phyloP scores from a whole-genome alignment of 2,113 vertebrate species.

The Lophochroa leadbeateri region DNA sequence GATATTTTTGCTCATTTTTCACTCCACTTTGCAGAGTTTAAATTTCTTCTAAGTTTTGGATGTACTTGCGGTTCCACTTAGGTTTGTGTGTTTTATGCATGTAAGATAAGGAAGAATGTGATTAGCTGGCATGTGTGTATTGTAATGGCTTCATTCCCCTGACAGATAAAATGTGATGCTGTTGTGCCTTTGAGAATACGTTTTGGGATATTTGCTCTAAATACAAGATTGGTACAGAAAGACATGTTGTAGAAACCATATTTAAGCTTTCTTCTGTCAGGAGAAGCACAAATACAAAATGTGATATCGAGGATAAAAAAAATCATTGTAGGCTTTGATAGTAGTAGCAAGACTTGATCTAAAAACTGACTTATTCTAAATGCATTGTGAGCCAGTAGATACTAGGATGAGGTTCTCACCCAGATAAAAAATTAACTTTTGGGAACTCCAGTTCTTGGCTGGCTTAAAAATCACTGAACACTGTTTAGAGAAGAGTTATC shows the following conservation, averaged over 20 bases:
- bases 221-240: not conserved
- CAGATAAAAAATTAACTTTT: not conserved
- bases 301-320: not conserved
- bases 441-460: not conserved
- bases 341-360: not conserved
- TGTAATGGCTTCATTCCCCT: not conserved
- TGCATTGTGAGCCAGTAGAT: not conserved
- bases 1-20: not conserved
- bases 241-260: not conserved
- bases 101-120: not conserved
- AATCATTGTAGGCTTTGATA: not conserved
- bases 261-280: not conserved
- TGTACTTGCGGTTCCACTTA: fast-evolving
- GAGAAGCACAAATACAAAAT: not conserved
- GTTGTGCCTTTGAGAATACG: not conserved
- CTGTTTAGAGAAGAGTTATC: not conserved
- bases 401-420: not conserved
- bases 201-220: not conserved
- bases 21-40: not conserved
- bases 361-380: not conserved
- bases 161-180: not conserved
- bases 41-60: not conserved
- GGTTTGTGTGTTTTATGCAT: not conserved
- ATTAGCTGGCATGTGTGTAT: not conserved
- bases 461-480: not conserved